Percentiles rank a stretch among this genome's conserved stretches.
Evolutionary conservation across 2,888 invertebrate genomes (phyloP).

Genomic region (Ophraella communa): DNA sequence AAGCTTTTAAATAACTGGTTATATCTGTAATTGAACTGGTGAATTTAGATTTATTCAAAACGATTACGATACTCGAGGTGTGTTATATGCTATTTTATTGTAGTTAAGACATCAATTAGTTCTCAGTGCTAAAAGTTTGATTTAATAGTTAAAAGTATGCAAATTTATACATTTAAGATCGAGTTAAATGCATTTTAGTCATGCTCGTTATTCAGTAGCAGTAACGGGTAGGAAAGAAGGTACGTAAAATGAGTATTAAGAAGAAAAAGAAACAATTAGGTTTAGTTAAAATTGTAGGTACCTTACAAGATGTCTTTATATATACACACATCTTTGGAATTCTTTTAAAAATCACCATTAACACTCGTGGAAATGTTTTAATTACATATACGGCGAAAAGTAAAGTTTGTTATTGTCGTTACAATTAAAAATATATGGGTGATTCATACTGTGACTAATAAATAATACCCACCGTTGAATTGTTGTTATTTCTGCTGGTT

Average conservation of each 20-base stretch:
- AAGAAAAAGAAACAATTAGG: neutral
- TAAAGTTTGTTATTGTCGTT: neutral
- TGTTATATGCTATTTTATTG: slow-evolving; percentile 12
- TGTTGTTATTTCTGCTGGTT: neutral
- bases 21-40: slow-evolving; percentile 2
- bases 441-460: neutral
- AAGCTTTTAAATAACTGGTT: slow-evolving; percentile 1
- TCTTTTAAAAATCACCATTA: no score
- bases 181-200: slow-evolving; percentile 14
- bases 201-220: slow-evolving; percentile 9
- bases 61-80: slow-evolving; percentile 9
- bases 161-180: slow-evolving; percentile 14
- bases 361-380: neutral
- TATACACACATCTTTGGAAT: no score
- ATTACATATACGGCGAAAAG: neutral
- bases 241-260: neutral
- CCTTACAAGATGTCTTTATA: no score
- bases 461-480: neutral
- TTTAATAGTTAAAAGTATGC: slow-evolving; percentile 22
- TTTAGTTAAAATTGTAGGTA: no score
- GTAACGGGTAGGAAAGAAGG: neutral
- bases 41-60: slow-evolving; percentile 24
- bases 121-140: slow-evolving; percentile 15
- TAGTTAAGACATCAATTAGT: slow-evolving; percentile 24
- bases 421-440: neutral